phyloP scores from a whole-genome alignment of 2,113 vertebrate species.

The Alexandromys fortis region DNA sequence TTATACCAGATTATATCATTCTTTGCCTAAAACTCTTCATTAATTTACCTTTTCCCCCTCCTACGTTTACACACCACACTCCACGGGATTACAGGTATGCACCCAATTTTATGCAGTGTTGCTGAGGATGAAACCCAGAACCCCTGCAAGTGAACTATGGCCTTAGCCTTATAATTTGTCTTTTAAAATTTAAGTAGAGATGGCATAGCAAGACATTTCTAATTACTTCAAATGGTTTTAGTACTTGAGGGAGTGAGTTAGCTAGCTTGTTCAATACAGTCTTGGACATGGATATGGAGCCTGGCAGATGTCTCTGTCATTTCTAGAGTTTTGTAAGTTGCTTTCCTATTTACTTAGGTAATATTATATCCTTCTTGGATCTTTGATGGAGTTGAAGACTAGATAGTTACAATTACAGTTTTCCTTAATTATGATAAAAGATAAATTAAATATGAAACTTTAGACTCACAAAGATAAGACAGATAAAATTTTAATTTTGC shows the following conservation, averaged over 20 bases:
- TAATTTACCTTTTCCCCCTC: background rate
- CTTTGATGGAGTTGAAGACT: too few species aligned
- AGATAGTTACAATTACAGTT: too few species aligned
- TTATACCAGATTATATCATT: background rate
- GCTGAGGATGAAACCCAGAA: background rate
- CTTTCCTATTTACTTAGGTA: too few species aligned
- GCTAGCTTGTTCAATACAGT: background rate
- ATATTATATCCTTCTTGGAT: too few species aligned
- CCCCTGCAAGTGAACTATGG: background rate
- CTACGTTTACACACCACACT: background rate
- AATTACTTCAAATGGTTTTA: constrained; percentile 8
- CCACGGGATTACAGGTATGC: background rate
- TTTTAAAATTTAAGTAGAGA: background rate
- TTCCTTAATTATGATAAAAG: too few species aligned
- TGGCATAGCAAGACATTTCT: background rate
- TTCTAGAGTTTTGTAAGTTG: too few species aligned
- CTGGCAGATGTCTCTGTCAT: background rate
- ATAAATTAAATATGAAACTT: too few species aligned
- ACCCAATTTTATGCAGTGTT: background rate
- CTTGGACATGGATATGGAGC: background rate
- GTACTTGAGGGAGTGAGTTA: background rate
- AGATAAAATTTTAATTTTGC: too few species aligned
- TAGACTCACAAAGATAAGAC: too few species aligned
- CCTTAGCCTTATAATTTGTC: background rate
- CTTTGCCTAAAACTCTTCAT: background rate